These are phyloP conservation scores for Pelmatolapia mariae DNA, from an alignment of 2,113 vertebrate genomes.

Conservation along the genomic window DNA sequence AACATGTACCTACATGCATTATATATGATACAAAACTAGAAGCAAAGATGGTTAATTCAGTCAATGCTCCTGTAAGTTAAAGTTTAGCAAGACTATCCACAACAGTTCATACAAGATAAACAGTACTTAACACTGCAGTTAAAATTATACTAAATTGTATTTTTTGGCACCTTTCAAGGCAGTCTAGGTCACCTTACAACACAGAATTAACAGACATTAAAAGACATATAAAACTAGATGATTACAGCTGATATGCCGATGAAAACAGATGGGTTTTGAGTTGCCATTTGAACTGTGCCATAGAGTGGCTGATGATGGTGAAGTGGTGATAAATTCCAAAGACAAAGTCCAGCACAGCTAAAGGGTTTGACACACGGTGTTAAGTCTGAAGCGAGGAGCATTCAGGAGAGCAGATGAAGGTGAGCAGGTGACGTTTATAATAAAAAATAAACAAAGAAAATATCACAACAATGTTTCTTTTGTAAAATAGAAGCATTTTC, in stretches of 20 bases:
- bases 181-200: not conserved
- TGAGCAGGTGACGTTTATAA: not conserved
- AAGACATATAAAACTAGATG: not conserved
- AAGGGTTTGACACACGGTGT: no score
- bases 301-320: not conserved
- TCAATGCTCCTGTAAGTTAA: not conserved
- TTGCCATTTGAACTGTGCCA: not conserved
- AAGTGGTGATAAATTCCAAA: not conserved
- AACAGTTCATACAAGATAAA: no score
- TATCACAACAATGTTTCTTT: not conserved
- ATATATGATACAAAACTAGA: not conserved
- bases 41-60: not conserved
- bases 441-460: not conserved
- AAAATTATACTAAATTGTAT: not conserved
- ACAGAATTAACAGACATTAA: not conserved
- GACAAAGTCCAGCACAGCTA: not conserved
- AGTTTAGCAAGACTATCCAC: not conserved
- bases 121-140: no score
- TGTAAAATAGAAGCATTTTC: not conserved
- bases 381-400: no score
- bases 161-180: not conserved
- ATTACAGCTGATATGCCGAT: not conserved
- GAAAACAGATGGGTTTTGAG: not conserved
- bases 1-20: not conserved
- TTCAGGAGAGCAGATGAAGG: no score